Conservation (phyloP, 1,140 invertebrate genomes). For the Aplysia californica region DNA sequence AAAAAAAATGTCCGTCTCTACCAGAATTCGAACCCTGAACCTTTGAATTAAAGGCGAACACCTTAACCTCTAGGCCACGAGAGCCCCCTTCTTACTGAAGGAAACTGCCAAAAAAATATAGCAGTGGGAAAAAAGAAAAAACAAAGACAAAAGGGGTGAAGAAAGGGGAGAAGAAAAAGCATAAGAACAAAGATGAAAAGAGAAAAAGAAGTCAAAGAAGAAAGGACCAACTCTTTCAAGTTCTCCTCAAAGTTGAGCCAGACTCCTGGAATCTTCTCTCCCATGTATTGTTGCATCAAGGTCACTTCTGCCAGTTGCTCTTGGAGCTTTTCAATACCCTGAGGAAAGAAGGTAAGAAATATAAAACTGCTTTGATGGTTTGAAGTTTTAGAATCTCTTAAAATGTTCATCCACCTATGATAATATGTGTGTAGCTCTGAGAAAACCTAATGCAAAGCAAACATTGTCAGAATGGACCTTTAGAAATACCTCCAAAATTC, state of each 20-base stretch:
- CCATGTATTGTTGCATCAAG: conserved; percentile 61
- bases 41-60: no score
- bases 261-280: conserved; percentile 62
- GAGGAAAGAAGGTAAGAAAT: background rate
- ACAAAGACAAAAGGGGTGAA: background rate
- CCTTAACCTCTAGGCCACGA: no score
- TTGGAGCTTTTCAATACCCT: conserved; percentile 59
- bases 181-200: no score
- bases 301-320: conserved; percentile 51
- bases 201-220: no score
- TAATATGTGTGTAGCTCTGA: background rate
- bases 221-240: conserved; percentile 53
- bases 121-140: background rate
- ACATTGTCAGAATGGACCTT: background rate
- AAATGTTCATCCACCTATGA: background rate
- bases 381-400: background rate
- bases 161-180: background rate
- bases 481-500: background rate
- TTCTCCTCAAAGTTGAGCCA: conserved; percentile 62
- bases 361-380: background rate
- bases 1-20: no score
- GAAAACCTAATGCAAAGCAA: background rate
- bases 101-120: no score
- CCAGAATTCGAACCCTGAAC: no score
- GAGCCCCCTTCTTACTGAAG: no score